These are phyloP conservation scores for Esox lucius DNA, from an alignment of 2,797 vertebrate species.

Conservation along the genomic window DNA sequence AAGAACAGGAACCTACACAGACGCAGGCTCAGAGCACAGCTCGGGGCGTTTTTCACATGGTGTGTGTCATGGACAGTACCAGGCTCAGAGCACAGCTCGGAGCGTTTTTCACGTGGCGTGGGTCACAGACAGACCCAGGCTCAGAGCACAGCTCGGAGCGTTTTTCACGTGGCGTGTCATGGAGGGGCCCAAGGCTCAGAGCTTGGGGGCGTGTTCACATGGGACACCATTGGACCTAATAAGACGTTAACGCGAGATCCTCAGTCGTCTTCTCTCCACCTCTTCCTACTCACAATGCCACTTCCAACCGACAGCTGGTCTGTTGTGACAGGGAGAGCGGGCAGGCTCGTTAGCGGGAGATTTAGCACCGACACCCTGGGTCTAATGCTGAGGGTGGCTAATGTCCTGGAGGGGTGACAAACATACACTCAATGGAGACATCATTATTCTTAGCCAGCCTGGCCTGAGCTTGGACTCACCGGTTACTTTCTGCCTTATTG, in stretches of 20 bases:
- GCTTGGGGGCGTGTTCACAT: background rate
- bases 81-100: too few relatives aligned
- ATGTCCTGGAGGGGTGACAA: conserved; percentile 50
- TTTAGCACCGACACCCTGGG: conserved; percentile 60
- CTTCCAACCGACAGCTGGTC: background rate
- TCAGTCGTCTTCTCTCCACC: background rate
- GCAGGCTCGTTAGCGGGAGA: conserved; percentile 63
- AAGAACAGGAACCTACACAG: background rate
- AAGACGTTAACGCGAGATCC: background rate
- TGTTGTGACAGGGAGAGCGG: background rate
- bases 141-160: background rate
- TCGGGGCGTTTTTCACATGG: background rate
- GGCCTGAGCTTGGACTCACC: conserved; percentile 19
- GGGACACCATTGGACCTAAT: background rate
- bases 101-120: too few relatives aligned
- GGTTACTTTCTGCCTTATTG: conserved; percentile 18
- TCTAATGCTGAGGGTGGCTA: conserved; percentile 44
- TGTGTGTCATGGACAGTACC: background rate
- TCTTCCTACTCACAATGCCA: background rate
- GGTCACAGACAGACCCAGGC: too few relatives aligned
- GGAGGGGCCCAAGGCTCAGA: background rate
- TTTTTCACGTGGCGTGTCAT: background rate
- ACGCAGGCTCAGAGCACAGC: background rate
- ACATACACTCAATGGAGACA: conserved; percentile 27
- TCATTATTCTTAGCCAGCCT: conserved; percentile 45